Base-by-base conservation (phyloP, 2,797 vertebrate species). In the Kryptolebias ocellatus region DNA sequence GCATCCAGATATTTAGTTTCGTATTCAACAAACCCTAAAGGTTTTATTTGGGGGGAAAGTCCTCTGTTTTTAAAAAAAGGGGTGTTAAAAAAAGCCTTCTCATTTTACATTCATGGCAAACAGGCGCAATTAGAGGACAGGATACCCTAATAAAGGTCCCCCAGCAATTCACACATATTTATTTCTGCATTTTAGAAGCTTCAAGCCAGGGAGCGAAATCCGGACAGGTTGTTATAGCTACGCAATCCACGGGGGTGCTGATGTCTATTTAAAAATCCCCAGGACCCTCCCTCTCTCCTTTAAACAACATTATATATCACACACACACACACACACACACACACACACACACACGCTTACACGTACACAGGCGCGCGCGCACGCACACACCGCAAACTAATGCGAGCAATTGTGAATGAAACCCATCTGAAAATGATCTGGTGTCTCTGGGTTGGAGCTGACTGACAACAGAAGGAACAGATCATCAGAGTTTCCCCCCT, bases 181-280 rank as follows among this genome's bases (percentile, higher is more conserved):
- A 91, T 93, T 92, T 93, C 89, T 93, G 90, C 93, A 94, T 95
- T 94, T 95, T 93, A 94, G 93, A 92, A 93, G 92, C 93, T 95
- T 95, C 91, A 91, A 92, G 93, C 93, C 89, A 84, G 91, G 94
- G 94, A 94, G 94, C 93, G 95, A 95, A 95, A 95, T 95, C 95
- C 93, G 94, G 94, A 94, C 93, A 95, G 94, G 95, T 95, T 96
- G 95, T 96, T 96, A 95, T 96, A 96, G 95, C 95, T 95, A 95
- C 95, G 92, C 94, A 90, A 94, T 92, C 95, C 95, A 92, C 94
- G 87, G 95, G 95, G 95, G 95, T 95, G 86, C 94, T 88, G 83
- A 88, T 83, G 92, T 93, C 94, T 95, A 93, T 95, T 95, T 95
- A 95, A 95, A 24, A 93, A 93, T 84, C 92, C 92, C 87, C 90